Evolutionary conservation across 2,797 vertebrate species (phyloP).

Genomic region (Esox lucius): DNA sequence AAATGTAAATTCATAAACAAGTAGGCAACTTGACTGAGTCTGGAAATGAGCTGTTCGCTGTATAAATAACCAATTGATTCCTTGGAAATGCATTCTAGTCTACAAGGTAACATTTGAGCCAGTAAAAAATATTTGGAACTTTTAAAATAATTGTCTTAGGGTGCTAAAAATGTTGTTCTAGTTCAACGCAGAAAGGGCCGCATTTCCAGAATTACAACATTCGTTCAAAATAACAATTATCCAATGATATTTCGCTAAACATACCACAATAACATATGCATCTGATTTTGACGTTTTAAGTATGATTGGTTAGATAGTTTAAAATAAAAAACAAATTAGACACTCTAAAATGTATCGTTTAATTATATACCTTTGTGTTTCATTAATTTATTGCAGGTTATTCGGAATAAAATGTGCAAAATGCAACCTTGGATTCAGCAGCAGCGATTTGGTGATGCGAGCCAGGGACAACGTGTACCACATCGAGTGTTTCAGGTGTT

Average conservation of each 20-base stretch:
- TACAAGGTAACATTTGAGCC: neutral
- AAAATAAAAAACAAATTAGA: neutral
- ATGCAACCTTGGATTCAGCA: slow-evolving; percentile 88
- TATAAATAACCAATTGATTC: neutral
- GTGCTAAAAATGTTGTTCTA: neutral
- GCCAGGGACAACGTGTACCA: slow-evolving; percentile 90
- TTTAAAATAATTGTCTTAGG: neutral
- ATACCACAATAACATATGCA: neutral
- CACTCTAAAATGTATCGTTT: neutral
- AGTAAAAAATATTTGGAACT: neutral
- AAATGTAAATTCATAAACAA: neutral
- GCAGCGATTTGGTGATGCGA: slow-evolving; percentile 91
- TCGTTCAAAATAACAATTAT: neutral
- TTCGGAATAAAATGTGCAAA: slow-evolving; percentile 90
- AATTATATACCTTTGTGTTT: neutral
- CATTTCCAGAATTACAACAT: neutral
- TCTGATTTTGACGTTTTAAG: neutral
- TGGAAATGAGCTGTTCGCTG: neutral
- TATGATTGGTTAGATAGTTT: neutral
- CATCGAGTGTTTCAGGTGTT: slow-evolving; percentile 93
- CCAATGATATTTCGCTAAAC: neutral
- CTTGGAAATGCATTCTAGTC: too few relatives aligned
- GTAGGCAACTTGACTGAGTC: neutral
- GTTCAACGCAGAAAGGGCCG: neutral
- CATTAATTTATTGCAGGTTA: slow-evolving; percentile 70